These are phyloP conservation scores for Paragorgia papillata DNA, from an alignment of 92 coral and sea anemone species.

Conservation along the genomic window DNA sequence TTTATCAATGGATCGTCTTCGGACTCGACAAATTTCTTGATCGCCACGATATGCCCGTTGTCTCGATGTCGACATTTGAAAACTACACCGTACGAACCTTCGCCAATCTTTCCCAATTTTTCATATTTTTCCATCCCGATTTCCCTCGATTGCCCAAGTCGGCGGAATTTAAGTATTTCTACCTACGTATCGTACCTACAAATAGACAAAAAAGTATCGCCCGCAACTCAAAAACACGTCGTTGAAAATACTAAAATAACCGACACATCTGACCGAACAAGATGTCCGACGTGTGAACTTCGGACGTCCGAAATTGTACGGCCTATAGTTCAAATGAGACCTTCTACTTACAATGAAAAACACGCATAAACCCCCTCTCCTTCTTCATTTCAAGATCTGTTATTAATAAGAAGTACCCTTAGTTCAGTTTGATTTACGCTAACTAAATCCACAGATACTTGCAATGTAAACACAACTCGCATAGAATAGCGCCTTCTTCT, in stretches of 20 bases:
- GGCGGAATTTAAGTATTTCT: not conserved
- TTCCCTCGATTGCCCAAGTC: not conserved
- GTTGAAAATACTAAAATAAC: no score
- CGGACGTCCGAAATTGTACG: not conserved
- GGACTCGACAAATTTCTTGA: slow-evolving; percentile 93
- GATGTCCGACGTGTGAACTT: not conserved
- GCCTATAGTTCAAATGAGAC: no score
- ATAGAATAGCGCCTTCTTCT: no score
- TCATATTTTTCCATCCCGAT: slow-evolving; percentile 89
- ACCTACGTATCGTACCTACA: not conserved
- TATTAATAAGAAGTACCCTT: not conserved
- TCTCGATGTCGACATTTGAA: slow-evolving; percentile 96
- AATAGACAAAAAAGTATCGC: not conserved
- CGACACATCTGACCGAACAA: no score
- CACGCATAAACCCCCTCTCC: not conserved
- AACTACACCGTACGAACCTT: slow-evolving; percentile 97
- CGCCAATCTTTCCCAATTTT: slow-evolving; percentile 92
- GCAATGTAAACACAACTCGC: not conserved
- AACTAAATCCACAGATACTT: not conserved
- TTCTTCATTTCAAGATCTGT: not conserved
- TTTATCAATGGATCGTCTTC: slow-evolving; percentile 92
- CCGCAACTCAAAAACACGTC: no score
- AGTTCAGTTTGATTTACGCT: not conserved
- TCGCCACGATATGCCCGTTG: slow-evolving; percentile 88
- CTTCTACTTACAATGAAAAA: not conserved